Evolutionary conservation across 2,888 invertebrate genomes (phyloP).

Genomic region (Apodemia zela): DNA sequence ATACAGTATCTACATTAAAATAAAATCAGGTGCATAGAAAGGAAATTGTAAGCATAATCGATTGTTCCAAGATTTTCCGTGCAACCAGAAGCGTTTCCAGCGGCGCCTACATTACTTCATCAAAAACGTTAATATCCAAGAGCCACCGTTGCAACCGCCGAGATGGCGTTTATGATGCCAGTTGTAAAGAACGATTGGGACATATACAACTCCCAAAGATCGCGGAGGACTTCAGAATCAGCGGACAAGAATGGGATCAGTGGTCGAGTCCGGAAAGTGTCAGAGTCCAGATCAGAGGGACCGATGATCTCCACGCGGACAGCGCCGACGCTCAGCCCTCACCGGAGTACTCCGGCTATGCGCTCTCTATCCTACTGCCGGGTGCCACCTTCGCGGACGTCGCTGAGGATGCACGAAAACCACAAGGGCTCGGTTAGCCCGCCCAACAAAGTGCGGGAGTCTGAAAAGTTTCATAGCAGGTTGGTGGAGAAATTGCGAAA

Average conservation of each 20-base stretch:
- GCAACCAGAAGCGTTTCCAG: constrained; percentile 39
- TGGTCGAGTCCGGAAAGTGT: constrained; percentile 77
- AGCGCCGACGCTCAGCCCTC: constrained; percentile 74
- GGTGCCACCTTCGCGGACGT: constrained; percentile 80
- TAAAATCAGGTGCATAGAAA: constrained; percentile 32
- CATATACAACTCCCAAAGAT: constrained; percentile 92
- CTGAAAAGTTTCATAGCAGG: constrained; percentile 89
- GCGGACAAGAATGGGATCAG: constrained; percentile 50
- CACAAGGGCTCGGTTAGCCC: constrained; percentile 83
- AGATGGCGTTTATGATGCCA: constrained; percentile 97
- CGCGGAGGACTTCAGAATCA: constrained; percentile 88
- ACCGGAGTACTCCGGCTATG: constrained; percentile 84
- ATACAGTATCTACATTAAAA: not conserved
- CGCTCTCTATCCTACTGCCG: constrained; percentile 78
- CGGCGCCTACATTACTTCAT: constrained; percentile 48
- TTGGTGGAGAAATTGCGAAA: constrained; percentile 89
- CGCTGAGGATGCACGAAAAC: constrained; percentile 82
- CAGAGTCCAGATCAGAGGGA: constrained; percentile 88
- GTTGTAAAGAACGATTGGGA: constrained; percentile 96
- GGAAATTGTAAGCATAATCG: constrained; percentile 42
- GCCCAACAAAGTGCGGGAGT: constrained; percentile 76
- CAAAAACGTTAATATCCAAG: constrained; percentile 71
- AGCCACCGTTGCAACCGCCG: constrained; percentile 62
- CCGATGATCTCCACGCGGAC: constrained; percentile 85
- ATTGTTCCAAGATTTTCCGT: constrained; percentile 41